Base-by-base conservation (phyloP, 2,113 vertebrate genomes). In the Gobio gobio region DNA sequence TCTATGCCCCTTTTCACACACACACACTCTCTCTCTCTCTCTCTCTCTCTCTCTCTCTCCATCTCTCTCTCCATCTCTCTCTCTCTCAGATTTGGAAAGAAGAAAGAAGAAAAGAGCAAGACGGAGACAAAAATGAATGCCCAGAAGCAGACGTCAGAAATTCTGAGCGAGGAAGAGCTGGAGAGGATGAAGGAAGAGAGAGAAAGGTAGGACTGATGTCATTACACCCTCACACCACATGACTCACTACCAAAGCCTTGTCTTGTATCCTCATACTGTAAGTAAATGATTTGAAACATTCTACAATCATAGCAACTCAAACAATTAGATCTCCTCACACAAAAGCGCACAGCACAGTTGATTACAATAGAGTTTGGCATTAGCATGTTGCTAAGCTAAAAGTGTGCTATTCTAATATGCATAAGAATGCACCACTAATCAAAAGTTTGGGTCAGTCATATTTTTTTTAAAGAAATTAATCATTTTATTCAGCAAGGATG, bases 71-170 rank as follows among this genome's bases (percentile, higher is more conserved):
- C 0, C 83, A 3, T 80, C 85, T 36, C 14, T 92, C 20, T 58
- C 18, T 20, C 79, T 89, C 33, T 90, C 91, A 99, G 98, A 91
- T 98, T 99, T 89, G 97, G 96, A 40, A 99, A 98, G 94, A 98
- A 96, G 90, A 99, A 96, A 86, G 97, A 99, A 10, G 96, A 97
- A 64, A 98, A 96, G 93, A 92, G 91, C 43, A 97, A 97, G 90
- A 36, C 78, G 0, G 96, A 97, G 75, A 94, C 94, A 64, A 98
- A 97, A 86, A 85, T 89, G 1, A 89, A 88, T 72, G 85, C 88
- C 10, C 89, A 89, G 81, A 96, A 96, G 88, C 95, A 93, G 26
- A 93, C 93, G 64, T 92, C 92, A 0, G 92, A 93, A n/a, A 10
- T 90, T 2, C 93, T 96, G 82, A 96, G 91, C 78, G 96, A 96